A percentile compares a stretch with the other conserved stretches of the same genome.
These are phyloP conservation scores for Orientallactaga sibirica DNA, from an alignment of 2,797 vertebrate species.

Conservation along the genomic window DNA sequence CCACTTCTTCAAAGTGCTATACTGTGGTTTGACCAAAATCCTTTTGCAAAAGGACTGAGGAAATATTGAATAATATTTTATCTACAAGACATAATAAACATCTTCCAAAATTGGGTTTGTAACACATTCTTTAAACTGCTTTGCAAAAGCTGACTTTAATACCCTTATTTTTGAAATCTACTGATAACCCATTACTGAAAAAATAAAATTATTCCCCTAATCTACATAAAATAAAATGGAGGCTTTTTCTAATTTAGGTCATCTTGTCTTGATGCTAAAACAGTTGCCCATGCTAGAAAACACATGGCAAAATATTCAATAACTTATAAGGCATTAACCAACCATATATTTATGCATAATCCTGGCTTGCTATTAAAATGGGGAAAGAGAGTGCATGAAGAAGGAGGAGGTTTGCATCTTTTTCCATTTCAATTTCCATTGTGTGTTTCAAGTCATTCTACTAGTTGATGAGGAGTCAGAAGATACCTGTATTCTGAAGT, in stretches of 20 bases:
- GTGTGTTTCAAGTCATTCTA: constrained; percentile 62
- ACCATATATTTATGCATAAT: constrained; percentile 58
- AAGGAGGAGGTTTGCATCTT: constrained; percentile 54
- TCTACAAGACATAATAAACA: neutral
- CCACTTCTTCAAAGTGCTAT: neutral
- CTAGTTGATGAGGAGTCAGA: constrained; percentile 64
- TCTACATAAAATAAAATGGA: constrained; percentile 19
- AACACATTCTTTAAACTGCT: neutral
- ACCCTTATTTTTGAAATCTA: neutral
- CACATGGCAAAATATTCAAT: constrained; percentile 36
- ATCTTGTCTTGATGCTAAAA: constrained; percentile 43
- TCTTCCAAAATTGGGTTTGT: neutral
- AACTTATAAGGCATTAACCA: constrained; percentile 52
- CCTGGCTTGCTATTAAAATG: neutral
- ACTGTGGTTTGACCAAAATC: neutral
- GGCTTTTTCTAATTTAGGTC: constrained; percentile 45
- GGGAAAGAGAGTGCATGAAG: constrained; percentile 33
- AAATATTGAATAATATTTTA: neutral
- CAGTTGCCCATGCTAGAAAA: constrained; percentile 69
- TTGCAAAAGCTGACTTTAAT: constrained; percentile 1
- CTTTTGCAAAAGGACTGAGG: neutral
- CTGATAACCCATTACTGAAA: neutral
- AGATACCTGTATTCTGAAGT: constrained; percentile 68
- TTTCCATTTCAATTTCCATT: constrained; percentile 49
- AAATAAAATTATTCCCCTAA: neutral